A percentile compares a stretch with the other conserved stretches of the same genome.
Conservation (phyloP, 2,113 vertebrate species). For the Albula glossodonta region DNA sequence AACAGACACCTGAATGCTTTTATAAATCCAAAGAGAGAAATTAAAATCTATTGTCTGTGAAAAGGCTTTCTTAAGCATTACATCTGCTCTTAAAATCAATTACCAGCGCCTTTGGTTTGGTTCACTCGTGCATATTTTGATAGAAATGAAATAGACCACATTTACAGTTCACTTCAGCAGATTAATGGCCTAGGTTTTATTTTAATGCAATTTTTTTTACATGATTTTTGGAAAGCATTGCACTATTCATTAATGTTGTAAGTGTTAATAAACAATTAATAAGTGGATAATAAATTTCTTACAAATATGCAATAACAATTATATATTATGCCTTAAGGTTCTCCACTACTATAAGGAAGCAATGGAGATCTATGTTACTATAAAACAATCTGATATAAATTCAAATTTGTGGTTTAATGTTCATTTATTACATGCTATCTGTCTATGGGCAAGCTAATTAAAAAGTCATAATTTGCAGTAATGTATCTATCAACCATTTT, state of each 20-base stretch:
- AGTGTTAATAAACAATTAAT: background rate
- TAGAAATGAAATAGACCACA: background rate
- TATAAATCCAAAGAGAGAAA: background rate
- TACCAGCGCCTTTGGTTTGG: background rate
- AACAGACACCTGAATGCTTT: background rate
- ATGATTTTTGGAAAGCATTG: background rate
- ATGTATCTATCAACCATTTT: too few species aligned
- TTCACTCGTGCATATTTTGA: background rate
- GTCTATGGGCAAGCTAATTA: too few species aligned
- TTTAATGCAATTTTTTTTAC: too few species aligned
- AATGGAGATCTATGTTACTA: background rate
- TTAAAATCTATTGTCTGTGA: conserved; percentile 10
- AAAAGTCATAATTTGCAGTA: too few species aligned
- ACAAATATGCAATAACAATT: background rate
- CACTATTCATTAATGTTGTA: background rate
- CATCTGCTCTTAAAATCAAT: background rate
- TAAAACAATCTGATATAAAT: background rate
- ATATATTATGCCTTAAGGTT: background rate
- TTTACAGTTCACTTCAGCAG: background rate
- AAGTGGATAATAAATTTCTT: background rate
- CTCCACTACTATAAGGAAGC: background rate
- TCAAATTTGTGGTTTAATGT: too few species aligned
- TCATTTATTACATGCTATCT: too few species aligned
- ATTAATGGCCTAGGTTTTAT: background rate
- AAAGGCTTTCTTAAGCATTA: background rate